Base-by-base conservation (phyloP, 2,113 vertebrate species). In the Ageneiosus marmoratus region DNA sequence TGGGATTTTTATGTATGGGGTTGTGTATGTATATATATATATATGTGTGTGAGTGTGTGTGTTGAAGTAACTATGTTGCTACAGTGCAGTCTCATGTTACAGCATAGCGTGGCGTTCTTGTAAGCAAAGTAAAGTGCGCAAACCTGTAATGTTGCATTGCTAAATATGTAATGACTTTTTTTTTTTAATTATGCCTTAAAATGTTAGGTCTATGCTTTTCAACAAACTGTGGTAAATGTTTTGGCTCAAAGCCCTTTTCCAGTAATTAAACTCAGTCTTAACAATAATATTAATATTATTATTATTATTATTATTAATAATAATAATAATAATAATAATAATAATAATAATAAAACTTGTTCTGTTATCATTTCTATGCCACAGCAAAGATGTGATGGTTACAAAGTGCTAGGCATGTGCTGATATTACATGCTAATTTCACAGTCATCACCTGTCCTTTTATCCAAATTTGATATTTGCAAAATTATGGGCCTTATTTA, bases 51-150 rank as follows among this genome's bases (percentile, higher is more conserved):
- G 48, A 51, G 27, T 34, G 63, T 62, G 48, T 73, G 81, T 87
- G 81, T 91, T 91, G 86, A 91, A 89, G 92, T 94, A 93, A 92
- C 92, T 92, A 90, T 90, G 88, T 92, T 93, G 93, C 93, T 92
- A 90, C 87, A 88, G 85, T 87, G 89, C 88, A 87, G 87, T 79
- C 41, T 82, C 81, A 89, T 91, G 92, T 93, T 93, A 93, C 92
- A 90, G 69, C 81, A 62, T 41, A 81, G 77, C 29, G 60, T 62
- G 53, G 53, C 83, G 9, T 75, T 82, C 41, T 70, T 74, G 55
- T 88, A 85, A 76, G 50, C 18, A 77, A 41, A 41, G 37, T 69
- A 78, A 72, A 70, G 75, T 65, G 65, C 75, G 62, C 53, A 79
- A 63, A 62, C 29, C 37, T 78, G 50, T 77, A 32, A 74, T 18